Evolutionary conservation across 2,888 invertebrate genomes (phyloP).

Genomic region (Acrobeloides nanus): DNA sequence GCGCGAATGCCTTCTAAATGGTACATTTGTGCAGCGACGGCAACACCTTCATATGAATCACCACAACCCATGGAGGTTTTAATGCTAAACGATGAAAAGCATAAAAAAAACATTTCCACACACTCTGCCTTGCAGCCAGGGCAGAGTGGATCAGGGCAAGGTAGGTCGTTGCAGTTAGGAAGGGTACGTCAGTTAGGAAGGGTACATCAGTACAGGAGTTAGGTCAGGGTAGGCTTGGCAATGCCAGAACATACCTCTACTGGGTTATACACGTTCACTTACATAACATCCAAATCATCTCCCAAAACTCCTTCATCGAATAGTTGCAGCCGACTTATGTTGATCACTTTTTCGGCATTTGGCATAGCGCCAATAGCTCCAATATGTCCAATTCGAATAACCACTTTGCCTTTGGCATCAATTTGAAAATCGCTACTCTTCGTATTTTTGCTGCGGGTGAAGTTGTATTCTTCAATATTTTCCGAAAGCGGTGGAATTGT

Average conservation of each 20-base stretch:
- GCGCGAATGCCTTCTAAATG: conserved; percentile 45
- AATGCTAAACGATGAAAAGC: conserved; percentile 38
- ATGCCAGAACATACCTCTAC: too few species aligned
- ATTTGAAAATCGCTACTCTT: conserved; percentile 1
- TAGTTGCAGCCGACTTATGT: conserved; percentile 22
- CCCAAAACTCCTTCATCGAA: conserved; percentile 25
- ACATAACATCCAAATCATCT: conserved; percentile 27
- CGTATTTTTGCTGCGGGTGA: conserved; percentile 2
- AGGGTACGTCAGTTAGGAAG: too few species aligned
- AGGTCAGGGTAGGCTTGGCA: too few species aligned
- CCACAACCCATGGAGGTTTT: conserved; percentile 42
- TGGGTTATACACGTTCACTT: too few species aligned
- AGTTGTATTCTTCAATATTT: too few species aligned
- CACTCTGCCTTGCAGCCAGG: too few species aligned
- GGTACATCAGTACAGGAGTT: too few species aligned
- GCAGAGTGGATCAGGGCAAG: too few species aligned
- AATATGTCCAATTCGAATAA: conserved; percentile 9
- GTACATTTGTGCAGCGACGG: conserved; percentile 50
- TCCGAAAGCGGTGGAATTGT: too few species aligned
- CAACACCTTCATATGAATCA: conserved; percentile 49
- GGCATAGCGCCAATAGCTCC: conserved; percentile 28
- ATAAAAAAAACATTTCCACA: too few species aligned
- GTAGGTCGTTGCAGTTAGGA: too few species aligned
- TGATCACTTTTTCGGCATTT: conserved; percentile 29
- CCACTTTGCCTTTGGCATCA: conserved; percentile 7